phyloP scores from a whole-genome alignment of 2,888 invertebrate species.

The Ectemnius continuus region DNA sequence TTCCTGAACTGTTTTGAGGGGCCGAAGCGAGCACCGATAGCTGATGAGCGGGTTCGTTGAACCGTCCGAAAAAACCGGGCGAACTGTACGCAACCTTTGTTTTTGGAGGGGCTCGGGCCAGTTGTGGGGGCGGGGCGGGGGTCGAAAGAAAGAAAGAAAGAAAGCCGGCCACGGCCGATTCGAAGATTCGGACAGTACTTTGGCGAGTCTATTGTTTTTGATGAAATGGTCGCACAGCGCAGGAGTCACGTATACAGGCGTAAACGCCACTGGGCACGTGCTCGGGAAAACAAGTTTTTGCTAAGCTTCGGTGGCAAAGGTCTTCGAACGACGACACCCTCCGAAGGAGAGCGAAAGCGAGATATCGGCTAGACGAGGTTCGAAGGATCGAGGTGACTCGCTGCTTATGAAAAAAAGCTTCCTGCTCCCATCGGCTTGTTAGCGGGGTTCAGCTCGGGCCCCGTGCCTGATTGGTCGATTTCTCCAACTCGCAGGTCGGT shows the following conservation, averaged over 20 bases:
- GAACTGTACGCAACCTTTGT: neutral
- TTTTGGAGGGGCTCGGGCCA: too few species aligned
- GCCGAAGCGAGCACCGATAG: too few species aligned
- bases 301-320: conserved; percentile 33
- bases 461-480: conserved; percentile 42
- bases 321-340: conserved; percentile 19
- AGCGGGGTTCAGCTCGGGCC: neutral
- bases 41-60: neutral
- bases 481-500: conserved; percentile 15
- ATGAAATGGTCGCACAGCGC: conserved; percentile 7
- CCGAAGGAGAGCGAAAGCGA: conserved; percentile 3
- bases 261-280: conserved; percentile 32
- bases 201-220: conserved; percentile 29
- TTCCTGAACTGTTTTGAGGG: too few species aligned
- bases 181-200: conserved; percentile 8
- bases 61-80: neutral
- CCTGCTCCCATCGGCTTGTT: conserved; percentile 38
- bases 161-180: neutral
- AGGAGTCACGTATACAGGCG: conserved; percentile 38
- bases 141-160: too few species aligned
- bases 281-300: conserved; percentile 61
- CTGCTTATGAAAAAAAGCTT: conserved; percentile 38
- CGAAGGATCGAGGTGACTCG: conserved; percentile 15
- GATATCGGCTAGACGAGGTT: conserved; percentile 18
- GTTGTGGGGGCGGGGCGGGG: too few species aligned